Base-by-base conservation (phyloP, 2,113 vertebrate genomes). In the Narcine bancroftii region DNA sequence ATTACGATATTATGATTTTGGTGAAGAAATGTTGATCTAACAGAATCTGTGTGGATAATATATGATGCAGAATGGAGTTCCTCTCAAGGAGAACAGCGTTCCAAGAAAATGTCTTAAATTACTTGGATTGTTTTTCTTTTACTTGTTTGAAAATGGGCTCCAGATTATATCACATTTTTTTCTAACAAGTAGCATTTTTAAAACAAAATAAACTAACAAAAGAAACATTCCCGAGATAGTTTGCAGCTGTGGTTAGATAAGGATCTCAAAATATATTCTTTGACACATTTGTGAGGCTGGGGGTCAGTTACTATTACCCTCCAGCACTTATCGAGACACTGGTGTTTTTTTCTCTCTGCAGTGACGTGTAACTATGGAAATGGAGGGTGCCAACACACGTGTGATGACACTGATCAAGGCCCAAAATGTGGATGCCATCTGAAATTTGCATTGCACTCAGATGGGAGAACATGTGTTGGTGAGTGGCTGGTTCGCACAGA, bases 361-460 rank as follows among this genome's bases (percentile, higher is more conserved):
- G 99, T 99, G 96, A 99, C 99, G 0, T 99, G 99, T 95, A 99
- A 99, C 96, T 99, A 99, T 0, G 99, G 99, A 1, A 99, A 99
- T 0, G 99, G 99, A 0, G 99, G 98, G 66, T 99, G 99, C 95
- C 99, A 99, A 94, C 99, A 99, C 95, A 98, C 98, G 3, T 99
- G 99, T 0, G 99, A 99, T 0, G 99, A 99, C 95, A 98, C 97
- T 0, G 98, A 99, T 92, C 97, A 98, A 92, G 98, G 97, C 0
- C 99, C 98, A 94, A 97, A 97, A 92, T 99, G 99, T 0, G 97
- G 97, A 92, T 99, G 99, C 94, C 99, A 99, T 76, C 96, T 99
- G 96, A 99, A 99, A 95, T 99, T 99, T 75, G 95, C 98, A 93
- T 97, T 99, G 92, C 98, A 99, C 93, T 96, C 96, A 0, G 98